phyloP scores from a whole-genome alignment of 2,797 vertebrate genomes.

The Hydrophis major region DNA sequence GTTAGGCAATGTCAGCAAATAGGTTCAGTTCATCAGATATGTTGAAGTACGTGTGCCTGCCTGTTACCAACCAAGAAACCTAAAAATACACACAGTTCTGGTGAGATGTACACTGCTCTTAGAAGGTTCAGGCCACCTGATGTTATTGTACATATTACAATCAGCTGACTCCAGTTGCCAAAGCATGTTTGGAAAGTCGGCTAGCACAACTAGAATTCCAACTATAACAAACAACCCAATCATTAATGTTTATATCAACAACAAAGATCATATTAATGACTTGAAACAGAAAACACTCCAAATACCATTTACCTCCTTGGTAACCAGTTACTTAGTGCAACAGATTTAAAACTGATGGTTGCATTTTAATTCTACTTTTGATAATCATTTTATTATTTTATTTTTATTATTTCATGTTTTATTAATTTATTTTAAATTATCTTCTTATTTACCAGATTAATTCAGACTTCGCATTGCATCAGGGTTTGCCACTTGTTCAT shows the following conservation, averaged over 20 bases:
- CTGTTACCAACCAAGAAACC: conserved; percentile 70
- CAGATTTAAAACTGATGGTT: neutral
- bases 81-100: conserved; percentile 73
- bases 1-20: conserved; percentile 59
- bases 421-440: neutral
- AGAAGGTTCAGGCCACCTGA: conserved; percentile 63
- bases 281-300: conserved; percentile 48
- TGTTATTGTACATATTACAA: conserved; percentile 63
- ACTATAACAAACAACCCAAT: conserved; percentile 58
- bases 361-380: neutral
- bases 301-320: conserved; percentile 20
- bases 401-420: neutral
- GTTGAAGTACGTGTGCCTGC: conserved; percentile 59
- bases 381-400: neutral
- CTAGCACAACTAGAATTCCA: conserved; percentile 68
- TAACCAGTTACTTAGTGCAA: conserved; percentile 22
- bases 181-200: conserved; percentile 62
- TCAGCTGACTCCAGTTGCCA: conserved; percentile 64
- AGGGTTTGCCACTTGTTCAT: conserved; percentile 25
- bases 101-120: conserved; percentile 62
- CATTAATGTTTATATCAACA: conserved; percentile 62
- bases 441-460: neutral
- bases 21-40: conserved; percentile 60
- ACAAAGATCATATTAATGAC: conserved; percentile 51
- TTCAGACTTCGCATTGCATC: neutral